phyloP scores from a whole-genome alignment of 2,888 invertebrate species.

The Rhagium mordax region DNA sequence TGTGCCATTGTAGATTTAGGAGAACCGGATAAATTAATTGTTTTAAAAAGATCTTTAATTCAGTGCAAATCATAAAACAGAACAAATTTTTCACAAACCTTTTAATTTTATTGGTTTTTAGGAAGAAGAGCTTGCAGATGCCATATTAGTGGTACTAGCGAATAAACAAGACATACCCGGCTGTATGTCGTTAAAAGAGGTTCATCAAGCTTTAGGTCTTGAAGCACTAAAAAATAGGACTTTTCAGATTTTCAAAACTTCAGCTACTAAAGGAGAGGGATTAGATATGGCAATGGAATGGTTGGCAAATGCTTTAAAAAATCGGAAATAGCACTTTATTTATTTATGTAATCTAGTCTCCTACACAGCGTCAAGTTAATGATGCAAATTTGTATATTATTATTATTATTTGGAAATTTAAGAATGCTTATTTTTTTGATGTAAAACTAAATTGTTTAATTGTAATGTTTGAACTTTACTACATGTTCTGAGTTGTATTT shows the following conservation, averaged over 20 bases:
- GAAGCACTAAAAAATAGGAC: conserved; percentile 96
- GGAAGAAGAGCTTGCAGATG: conserved; percentile 98
- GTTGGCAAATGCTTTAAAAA: conserved; percentile 93
- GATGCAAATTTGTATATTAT: conserved; percentile 33
- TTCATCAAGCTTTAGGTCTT: conserved; percentile 95
- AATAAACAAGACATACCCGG: conserved; percentile 99
- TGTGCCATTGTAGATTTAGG: no score
- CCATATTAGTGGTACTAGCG: conserved; percentile 96
- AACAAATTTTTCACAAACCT: no score
- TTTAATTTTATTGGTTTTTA: conserved; percentile 64
- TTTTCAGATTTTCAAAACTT: conserved; percentile 99
- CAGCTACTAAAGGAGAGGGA: conserved; percentile 98
- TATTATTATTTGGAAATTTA: conserved; percentile 40
- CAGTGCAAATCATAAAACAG: no score
- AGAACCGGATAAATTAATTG: no score
- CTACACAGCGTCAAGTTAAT: conserved; percentile 36
- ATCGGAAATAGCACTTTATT: conserved; percentile 81
- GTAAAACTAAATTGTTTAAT: conserved; percentile 22
- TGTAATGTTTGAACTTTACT: conserved; percentile 13
- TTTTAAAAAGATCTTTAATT: no score
- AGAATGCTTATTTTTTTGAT: conserved; percentile 39
- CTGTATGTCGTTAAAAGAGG: conserved; percentile 96
- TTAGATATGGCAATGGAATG: conserved; percentile 99
- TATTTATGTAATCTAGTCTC: conserved; percentile 54
- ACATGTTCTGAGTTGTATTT: conserved; percentile 15